Base-by-base conservation (phyloP, 2,797 vertebrate species). In the Anas capensis region DNA sequence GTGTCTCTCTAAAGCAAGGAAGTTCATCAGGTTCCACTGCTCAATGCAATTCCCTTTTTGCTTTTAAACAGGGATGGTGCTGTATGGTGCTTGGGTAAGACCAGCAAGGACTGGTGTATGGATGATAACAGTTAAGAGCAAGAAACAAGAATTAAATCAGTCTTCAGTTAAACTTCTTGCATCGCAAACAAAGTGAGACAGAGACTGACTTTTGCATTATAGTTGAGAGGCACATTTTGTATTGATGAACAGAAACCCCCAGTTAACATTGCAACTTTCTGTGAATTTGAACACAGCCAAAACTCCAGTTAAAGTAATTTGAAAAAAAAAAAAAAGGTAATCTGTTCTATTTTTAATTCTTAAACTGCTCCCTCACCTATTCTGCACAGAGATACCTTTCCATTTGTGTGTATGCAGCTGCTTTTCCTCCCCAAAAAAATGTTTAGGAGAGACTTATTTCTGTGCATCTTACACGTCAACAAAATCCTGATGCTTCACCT, bases 211-310 rank as follows among this genome's bases (percentile, higher is more conserved):
- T 86, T 71, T 62, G 53, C 62, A 86, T 92, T 94, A 66, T 56
- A 73, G 44, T 71, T 42, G 56, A 91, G 82, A 91, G 87, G 93
- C 77, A 95, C 73, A 24, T 91, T 96, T 94, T 88, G 49, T 53
- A 84, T 6, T 84, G 56, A 70, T 57, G n/a, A 90, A 83, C 14
- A 24, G 49, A 90, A 77, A 78, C 4, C 23, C 38, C 33, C 4
- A 2, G 8, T 79, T 80, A 61, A 76, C 48, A 46, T 2, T 62
- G 49, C 70, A 90, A 46, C 19, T 29, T 88, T 64, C 48, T 60
- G 49, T 75, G 29, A 12, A 71, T 44, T 56, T 71, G 53, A 86
- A 36, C 14, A 66, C 17, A 40, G 34, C 18, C 11, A n/a, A 78
- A 71, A 24, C 19, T 76, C n/a, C 46, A 42, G 18, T 53, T 71